Evolutionary conservation across 1,140 invertebrate genomes (phyloP).

Genomic region (Hypsibius dujardini): DNA sequence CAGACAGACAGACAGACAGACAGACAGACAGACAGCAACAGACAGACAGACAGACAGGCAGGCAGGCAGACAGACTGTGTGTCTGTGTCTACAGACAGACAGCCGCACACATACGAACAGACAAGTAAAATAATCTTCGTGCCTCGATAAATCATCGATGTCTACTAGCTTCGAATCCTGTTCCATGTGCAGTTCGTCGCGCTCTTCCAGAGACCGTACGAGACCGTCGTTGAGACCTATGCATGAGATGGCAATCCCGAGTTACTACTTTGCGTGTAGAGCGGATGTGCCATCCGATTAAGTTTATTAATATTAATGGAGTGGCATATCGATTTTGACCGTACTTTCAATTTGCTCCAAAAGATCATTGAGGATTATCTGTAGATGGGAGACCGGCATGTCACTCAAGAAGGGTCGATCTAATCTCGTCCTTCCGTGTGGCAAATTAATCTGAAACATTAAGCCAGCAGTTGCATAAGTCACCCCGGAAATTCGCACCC

Average conservation of each 20-base stretch:
- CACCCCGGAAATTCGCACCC: not conserved
- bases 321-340: too few species aligned
- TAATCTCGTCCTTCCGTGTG: slow-evolving; percentile 55
- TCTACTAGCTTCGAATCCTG: slow-evolving; percentile 92
- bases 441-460: slow-evolving; percentile 42
- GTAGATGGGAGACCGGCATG: slow-evolving; percentile 81
- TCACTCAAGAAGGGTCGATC: slow-evolving; percentile 64
- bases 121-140: not conserved
- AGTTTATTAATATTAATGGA: too few species aligned
- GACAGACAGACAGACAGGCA: too few species aligned
- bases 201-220: slow-evolving; percentile 62
- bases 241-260: too few species aligned
- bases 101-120: too few species aligned
- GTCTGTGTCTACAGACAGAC: too few species aligned
- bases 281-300: too few species aligned
- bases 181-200: slow-evolving; percentile 86
- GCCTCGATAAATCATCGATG: slow-evolving; percentile 53
- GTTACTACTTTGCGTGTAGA: too few species aligned
- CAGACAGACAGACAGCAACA: too few species aligned
- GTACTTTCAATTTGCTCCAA: slow-evolving; percentile 72
- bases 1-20: too few species aligned
- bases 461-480: slow-evolving; percentile 20
- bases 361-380: slow-evolving; percentile 81
- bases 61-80: too few species aligned
- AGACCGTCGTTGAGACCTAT: slow-evolving; percentile 51